These are phyloP conservation scores for Chelonus insularis DNA, from an alignment of 1,140 invertebrate species.

Conservation along the genomic window DNA sequence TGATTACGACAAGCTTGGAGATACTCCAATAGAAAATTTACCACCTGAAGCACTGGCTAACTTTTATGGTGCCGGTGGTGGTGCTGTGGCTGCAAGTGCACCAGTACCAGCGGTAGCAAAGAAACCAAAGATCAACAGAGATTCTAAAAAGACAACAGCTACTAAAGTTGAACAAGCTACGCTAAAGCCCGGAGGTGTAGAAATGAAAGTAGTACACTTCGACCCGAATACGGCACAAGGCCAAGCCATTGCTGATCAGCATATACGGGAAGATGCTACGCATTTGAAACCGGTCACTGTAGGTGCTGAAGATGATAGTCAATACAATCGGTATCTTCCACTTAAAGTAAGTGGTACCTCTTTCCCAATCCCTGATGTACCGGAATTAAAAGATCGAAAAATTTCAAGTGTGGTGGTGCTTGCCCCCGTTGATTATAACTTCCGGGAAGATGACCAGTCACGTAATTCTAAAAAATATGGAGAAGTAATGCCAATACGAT, in stretches of 20 bases:
- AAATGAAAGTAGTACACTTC: conserved; percentile 83
- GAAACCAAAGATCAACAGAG: conserved; percentile 51
- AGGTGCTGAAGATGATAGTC: conserved; percentile 61
- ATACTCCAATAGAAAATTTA: conserved; percentile 78
- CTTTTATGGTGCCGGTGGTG: conserved; percentile 78
- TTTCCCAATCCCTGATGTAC: conserved; percentile 77
- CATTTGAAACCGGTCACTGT: conserved; percentile 73
- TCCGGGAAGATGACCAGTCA: conserved; percentile 50
- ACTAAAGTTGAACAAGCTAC: conserved; percentile 58
- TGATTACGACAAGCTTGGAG: conserved; percentile 86
- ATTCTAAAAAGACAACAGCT: conserved; percentile 57
- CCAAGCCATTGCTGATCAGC: conserved; percentile 70
- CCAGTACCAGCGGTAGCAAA: conserved; percentile 65
- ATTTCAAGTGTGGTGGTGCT: conserved; percentile 81
- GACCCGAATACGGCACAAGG: conserved; percentile 74
- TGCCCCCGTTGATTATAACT: conserved; percentile 73
- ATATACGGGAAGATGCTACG: conserved; percentile 73
- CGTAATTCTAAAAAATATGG: conserved; percentile 45
- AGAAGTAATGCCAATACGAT: conserved; percentile 59
- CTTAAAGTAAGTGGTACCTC: conserved; percentile 81
- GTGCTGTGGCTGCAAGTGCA: conserved; percentile 67
- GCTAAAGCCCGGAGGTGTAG: conserved; percentile 65
- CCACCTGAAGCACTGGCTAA: conserved; percentile 84
- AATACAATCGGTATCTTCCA: conserved; percentile 81
- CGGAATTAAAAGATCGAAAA: conserved; percentile 71